These are phyloP conservation scores for Cepphus grylle DNA, from an alignment of 2,113 vertebrate genomes.

Conservation along the genomic window DNA sequence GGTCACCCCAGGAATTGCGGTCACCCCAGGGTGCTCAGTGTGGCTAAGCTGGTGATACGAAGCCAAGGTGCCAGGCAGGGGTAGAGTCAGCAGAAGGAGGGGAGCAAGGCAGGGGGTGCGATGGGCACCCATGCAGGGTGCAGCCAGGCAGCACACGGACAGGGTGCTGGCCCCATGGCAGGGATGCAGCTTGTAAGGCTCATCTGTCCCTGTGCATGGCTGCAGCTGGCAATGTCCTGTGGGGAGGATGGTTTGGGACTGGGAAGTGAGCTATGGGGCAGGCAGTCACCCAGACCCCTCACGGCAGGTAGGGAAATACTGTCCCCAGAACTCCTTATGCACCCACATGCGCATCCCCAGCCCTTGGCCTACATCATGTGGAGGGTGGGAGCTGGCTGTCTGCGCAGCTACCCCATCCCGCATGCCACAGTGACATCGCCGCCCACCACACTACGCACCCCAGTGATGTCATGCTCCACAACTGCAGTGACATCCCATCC, in stretches of 20 bases:
- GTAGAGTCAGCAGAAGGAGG: neutral
- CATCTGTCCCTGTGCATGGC: rapidly evolving
- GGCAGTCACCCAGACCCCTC: neutral
- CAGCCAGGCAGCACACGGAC: neutral
- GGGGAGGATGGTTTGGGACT: neutral
- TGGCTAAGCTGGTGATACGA: neutral
- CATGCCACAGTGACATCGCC: neutral
- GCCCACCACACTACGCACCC: neutral
- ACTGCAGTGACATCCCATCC: neutral
- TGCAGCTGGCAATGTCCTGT: rapidly evolving
- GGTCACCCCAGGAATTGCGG: neutral
- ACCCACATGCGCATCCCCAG: neutral
- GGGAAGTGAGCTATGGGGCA: neutral
- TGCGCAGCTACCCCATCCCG: rapidly evolving
- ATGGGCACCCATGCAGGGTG: rapidly evolving
- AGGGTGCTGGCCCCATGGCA: neutral
- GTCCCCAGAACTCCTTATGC: neutral
- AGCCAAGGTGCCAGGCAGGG: neutral
- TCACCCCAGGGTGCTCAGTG: neutral
- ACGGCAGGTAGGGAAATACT: neutral
- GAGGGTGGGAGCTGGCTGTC: neutral
- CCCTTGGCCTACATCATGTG: rapidly evolving
- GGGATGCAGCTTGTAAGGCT: neutral
- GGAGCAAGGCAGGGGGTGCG: neutral
- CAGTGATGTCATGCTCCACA: neutral